phyloP scores from a whole-genome alignment of 2,888 invertebrate genomes.

The Eurytoma adleriae region DNA sequence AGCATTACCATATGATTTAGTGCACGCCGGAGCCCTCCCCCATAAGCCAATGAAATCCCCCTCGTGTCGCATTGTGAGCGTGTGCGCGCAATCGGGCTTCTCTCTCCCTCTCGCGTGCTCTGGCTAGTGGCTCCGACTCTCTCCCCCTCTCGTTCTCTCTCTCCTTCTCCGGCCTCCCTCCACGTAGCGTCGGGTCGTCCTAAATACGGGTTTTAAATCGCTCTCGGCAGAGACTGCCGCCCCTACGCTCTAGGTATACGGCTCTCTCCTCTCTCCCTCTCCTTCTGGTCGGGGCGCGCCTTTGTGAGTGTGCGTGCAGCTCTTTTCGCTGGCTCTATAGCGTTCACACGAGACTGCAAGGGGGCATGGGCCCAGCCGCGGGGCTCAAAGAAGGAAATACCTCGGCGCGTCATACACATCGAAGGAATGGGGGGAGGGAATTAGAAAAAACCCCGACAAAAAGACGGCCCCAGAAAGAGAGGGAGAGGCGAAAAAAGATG shows the following conservation, averaged over 20 bases:
- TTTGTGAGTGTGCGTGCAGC: not conserved
- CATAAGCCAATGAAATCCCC: constrained; percentile 39
- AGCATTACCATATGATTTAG: constrained; percentile 74
- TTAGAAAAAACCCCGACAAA: not conserved
- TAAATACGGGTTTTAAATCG: constrained; percentile 71
- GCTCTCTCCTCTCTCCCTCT: not conserved
- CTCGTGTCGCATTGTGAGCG: constrained; percentile 23
- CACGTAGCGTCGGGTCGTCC: constrained; percentile 35
- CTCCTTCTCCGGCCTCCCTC: constrained; percentile 17
- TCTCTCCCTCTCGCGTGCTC: constrained; percentile 47
- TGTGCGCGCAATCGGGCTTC: constrained; percentile 44
- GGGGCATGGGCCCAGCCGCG: not conserved
- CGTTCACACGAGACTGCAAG: not conserved
- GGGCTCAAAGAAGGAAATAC: not conserved
- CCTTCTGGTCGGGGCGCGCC: constrained; percentile 23
- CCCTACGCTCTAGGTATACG: constrained; percentile 50
- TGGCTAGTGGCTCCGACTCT: not conserved
- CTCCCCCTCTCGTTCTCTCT: constrained; percentile 42
- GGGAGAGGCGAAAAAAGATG: constrained; percentile 39
- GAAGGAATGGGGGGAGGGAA: not conserved
- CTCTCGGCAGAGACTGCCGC: constrained; percentile 51
- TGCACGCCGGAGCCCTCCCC: constrained; percentile 60
- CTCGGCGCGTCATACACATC: too few relatives aligned
- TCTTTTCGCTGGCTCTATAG: not conserved
- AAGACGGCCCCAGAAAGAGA: not conserved